Evolutionary conservation across 2,888 invertebrate species (phyloP), one percentile per base, ranked within the genome.

Genomic region (Drepanosiphum platanoidis): DNA sequence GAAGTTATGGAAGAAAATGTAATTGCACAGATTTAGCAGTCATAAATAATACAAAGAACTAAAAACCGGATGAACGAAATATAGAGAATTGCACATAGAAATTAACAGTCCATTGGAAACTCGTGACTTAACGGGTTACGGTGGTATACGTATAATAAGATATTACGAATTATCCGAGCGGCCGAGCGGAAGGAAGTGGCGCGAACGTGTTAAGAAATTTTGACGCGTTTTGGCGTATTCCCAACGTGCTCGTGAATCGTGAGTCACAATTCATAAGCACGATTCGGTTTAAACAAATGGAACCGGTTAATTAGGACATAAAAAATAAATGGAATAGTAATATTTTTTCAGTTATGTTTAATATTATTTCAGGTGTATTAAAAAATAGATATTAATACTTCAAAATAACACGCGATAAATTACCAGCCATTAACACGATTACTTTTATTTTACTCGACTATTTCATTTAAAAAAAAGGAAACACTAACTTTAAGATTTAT

Each of bases 131-230:
- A 82, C 58, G 71, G 81, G 39, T 39, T 22, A 58, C 5, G n/a
- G 61, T 34, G 13, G 74, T 9, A 52, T 30, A 68, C 30, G 11
- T n/a, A n/a, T n/a, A n/a, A n/a, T n/a, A n/a, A n/a, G n/a, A 32
- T 3, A 32, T 9, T 0, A 81, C 7, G 42, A 58, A 71, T 81
- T 36, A n/a, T 8, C 27, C 1, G 7, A 52, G 15, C 84, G 84
- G 84, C 27, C 1, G 7, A 52, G 15, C 84, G 84, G 84, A 77
- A 84, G 84, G 84, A 84, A 84, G 84, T 68, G 71, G 2, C n/a
- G 61, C 74, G 68, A 75, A 84, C 84, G 84, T 84, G 68, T n/a
- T 30, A 34, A 68, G 84, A 77, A 84, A 77, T 84, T 36, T 66
- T 52, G 18, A 34, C 42, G 46, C 74, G 74, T 52, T 68, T 68